Base-by-base conservation (phyloP, 2,797 vertebrate species). In the Nannoperca obscura region DNA sequence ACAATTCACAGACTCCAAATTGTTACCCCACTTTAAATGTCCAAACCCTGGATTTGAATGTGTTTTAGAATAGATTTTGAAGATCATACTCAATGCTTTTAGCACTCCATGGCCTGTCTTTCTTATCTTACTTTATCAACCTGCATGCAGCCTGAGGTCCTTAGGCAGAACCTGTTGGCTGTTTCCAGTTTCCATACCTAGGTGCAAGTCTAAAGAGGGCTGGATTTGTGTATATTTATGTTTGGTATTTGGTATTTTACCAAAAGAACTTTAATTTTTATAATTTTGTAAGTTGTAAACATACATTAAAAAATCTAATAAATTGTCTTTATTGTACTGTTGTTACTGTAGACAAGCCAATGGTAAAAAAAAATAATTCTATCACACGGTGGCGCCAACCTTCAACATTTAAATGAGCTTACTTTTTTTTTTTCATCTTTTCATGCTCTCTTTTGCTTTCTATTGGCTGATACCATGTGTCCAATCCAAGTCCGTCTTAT, bases 321-420 rank as follows among this genome's bases (percentile, higher is more conserved):
- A 13, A 52, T 20, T 32, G 7, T 27, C 44, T 53, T 36, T 14
- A 27, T 54, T 66, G 54, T 22, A 15, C 1, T 17, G 63, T 6
- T 53, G 2, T 47, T 42, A 8, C n/a, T 47, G 53, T 7, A 8
- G 27, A 22, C 24, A 27, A 63, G n/a, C 38, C 12, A 3, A 15
- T 44, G 49, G 36, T 57, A 24, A 49, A 57, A 34, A 34, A 34
- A 32, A 65, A 3, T 19, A 7, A 22, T 76, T 77, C 74, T 53
- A 73, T 86, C 92, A 91, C 91, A 87, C 22, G 89, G 88, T 87
- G 91, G 92, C 84, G 74, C 90, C 86, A 90, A 62, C 67, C 59
- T 63, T 84, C 87, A 91, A 84, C 77, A 54, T 76, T 36, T 34
- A 32, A 74, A 66, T 30, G 42, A 75, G 54, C 58, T 83, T 82